A percentile compares a stretch with the other conserved stretches of the same genome.
phyloP scores from a whole-genome alignment of 2,113 vertebrate genomes.

The Amphilophus citrinellus region DNA sequence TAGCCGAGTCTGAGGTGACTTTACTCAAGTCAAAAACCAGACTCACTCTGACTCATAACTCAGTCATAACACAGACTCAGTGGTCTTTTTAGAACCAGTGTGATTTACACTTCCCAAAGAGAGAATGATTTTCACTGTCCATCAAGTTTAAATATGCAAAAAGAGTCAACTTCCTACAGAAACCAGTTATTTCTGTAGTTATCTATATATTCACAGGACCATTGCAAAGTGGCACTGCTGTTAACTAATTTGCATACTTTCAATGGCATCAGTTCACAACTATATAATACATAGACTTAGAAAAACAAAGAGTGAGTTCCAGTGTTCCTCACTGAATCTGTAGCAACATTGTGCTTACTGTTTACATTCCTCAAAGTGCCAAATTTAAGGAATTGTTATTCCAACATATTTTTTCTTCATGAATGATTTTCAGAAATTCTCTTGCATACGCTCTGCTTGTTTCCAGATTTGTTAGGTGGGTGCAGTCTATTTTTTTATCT shows the following conservation, averaged over 20 bases:
- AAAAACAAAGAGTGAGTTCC: neutral
- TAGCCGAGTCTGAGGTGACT: neutral
- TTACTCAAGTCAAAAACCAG: neutral
- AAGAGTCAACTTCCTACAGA: neutral
- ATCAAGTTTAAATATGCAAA: neutral
- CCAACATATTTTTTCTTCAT: neutral
- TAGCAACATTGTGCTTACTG: neutral
- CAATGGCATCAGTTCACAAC: neutral
- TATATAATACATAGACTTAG: neutral
- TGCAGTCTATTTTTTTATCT: too few species aligned
- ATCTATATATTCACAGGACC: neutral
- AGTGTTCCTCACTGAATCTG: neutral
- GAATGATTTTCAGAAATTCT: neutral
- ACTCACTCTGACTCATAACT: neutral
- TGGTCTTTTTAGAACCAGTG: neutral
- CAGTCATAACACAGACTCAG: neutral
- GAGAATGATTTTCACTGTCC: neutral
- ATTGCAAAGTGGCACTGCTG: neutral
- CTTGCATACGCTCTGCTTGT: neutral
- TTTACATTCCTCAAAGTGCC: neutral
- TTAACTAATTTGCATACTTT: neutral
- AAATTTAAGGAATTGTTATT: accelerated
- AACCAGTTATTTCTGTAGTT: neutral
- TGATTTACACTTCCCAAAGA: neutral
- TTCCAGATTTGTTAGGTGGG: neutral